Evolutionary conservation across 2,888 invertebrate genomes (phyloP).

Genomic region (Palloptera scutellata): DNA sequence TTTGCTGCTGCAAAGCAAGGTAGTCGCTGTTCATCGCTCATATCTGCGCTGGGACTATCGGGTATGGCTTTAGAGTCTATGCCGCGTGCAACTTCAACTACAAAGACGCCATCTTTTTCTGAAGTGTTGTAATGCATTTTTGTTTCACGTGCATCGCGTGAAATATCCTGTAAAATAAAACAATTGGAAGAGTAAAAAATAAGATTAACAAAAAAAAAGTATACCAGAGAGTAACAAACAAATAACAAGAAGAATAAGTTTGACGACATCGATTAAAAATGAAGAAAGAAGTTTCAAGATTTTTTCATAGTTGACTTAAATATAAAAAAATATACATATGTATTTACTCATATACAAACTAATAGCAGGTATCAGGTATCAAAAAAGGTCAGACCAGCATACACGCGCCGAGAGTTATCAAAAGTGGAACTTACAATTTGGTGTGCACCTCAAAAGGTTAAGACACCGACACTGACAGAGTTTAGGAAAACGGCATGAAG

Average conservation of each 20-base stretch:
- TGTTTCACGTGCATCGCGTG: slow-evolving; percentile 75
- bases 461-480: no score
- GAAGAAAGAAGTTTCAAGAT: neutral
- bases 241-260: neutral
- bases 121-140: slow-evolving; percentile 77
- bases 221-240: neutral
- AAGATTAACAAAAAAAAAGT: neutral
- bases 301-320: no score
- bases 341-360: neutral
- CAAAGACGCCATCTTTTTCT: slow-evolving; percentile 77
- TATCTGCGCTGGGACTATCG: slow-evolving; percentile 48
- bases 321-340: no score
- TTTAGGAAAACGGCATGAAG: no score
- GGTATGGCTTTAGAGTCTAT: slow-evolving; percentile 63
- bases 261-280: slow-evolving; percentile 12
- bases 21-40: slow-evolving; percentile 48
- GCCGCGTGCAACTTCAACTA: slow-evolving; percentile 72
- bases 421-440: no score
- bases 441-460: no score
- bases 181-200: neutral
- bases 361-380: no score
- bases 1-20: slow-evolving; percentile 61
- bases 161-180: slow-evolving; percentile 69
- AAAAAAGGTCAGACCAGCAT: no score
- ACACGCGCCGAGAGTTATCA: no score